Evolutionary conservation across 2,113 vertebrate species (phyloP).

Genomic region (Muscicapa adusta): DNA sequence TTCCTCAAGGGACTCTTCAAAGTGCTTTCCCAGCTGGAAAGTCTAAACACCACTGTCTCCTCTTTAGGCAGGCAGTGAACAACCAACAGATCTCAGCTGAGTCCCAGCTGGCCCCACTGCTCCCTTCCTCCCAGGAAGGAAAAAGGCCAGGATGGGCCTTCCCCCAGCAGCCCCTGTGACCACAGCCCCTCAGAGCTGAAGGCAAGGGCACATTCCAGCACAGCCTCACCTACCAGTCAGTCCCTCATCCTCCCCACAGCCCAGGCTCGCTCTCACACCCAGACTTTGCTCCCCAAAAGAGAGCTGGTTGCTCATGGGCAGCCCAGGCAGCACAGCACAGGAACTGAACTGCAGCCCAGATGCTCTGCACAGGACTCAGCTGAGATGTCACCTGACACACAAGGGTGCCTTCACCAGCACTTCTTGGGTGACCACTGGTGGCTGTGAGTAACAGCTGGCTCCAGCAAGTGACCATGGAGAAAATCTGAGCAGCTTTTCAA

Average conservation of each 20-base stretch:
- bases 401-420: background rate
- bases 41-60: background rate
- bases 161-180: background rate
- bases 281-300: background rate
- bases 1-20: background rate
- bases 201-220: background rate
- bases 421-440: too few relatives aligned
- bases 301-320: background rate
- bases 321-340: background rate
- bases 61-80: background rate
- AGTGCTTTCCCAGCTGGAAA: background rate
- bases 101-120: background rate
- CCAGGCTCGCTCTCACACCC: background rate
- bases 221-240: background rate
- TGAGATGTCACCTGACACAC: background rate
- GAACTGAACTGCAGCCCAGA: background rate
- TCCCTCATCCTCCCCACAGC: fast-evolving
- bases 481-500: background rate
- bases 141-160: background rate
- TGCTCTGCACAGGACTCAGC: background rate
- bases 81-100: background rate
- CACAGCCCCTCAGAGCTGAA: background rate
- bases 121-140: background rate
- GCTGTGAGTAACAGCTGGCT: background rate
- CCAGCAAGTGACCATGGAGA: background rate